Evolutionary conservation across 2,888 invertebrate genomes (phyloP).

Genomic region (Invenusta paracnida): DNA sequence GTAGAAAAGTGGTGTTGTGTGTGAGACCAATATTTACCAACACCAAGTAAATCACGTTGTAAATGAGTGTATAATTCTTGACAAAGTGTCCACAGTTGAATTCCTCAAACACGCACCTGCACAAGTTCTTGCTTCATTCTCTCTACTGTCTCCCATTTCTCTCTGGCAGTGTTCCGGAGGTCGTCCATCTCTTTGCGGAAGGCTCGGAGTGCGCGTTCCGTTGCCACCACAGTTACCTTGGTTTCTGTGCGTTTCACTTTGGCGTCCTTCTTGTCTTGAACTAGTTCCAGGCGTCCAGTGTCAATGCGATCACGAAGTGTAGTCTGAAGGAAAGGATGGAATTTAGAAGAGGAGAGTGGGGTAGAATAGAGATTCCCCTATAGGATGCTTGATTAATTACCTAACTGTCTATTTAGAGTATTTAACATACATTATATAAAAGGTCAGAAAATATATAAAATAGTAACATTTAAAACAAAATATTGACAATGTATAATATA

Average conservation of each 20-base stretch:
- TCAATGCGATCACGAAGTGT: background rate
- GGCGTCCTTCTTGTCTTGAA: conserved; percentile 5
- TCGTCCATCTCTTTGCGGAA: background rate
- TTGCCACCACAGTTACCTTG: background rate
- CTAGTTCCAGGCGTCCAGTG: background rate
- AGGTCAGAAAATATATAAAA: too few species aligned
- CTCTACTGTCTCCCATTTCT: background rate
- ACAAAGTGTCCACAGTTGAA: too few species aligned
- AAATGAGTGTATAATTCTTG: too few species aligned
- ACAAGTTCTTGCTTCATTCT: background rate
- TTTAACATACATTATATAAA: too few species aligned
- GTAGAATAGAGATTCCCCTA: too few species aligned
- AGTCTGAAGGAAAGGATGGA: background rate
- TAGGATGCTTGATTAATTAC: too few species aligned
- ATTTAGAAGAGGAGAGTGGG: background rate
- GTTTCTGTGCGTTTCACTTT: background rate
- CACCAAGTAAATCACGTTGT: too few species aligned
- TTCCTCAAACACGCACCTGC: background rate
- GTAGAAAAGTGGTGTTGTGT: too few species aligned
- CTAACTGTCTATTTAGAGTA: too few species aligned
- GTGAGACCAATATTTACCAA: too few species aligned
- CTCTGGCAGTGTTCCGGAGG: background rate
- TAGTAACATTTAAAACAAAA: too few species aligned
- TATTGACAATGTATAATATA: too few species aligned
- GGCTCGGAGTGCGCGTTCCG: background rate